Base-by-base conservation (phyloP, 2,113 vertebrate genomes). In the Thymallus thymallus region DNA sequence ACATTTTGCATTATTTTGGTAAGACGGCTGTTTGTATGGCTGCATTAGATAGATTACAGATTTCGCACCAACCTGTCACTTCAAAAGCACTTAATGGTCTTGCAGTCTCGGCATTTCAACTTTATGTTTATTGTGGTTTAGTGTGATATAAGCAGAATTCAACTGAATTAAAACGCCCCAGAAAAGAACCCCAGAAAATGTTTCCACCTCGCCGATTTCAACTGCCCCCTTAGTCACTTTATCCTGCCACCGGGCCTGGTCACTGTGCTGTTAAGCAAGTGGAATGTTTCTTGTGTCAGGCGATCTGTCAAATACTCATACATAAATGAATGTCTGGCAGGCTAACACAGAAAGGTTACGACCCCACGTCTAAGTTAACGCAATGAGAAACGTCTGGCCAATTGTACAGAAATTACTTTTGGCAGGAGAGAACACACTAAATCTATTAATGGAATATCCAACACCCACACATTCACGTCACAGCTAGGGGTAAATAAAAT, bases 401-500 rank as follows among this genome's bases (percentile, higher is more conserved):
- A 80, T 80, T 84, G 80, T 84, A 89, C 71, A 82, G 74, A 89
- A 88, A 90, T 90, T 68, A 81, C 77, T 88, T 82, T 79, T 86
- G 90, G 86, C 90, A 88, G 87, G 77, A 69, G 76, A 83, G 83
- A 83, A 84, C 82, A 88, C 81, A 91, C 89, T 86, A 74, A 84
- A 86, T 90, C 76, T 85, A 86, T 81, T 88, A 90, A 89, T 87
- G 83, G 86, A 90, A 88, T 90, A 88, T 88, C 86, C 80, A 89
- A 86, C 84, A 86, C 74, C 86, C 46, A 70, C 76, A 78, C 83
- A 81, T 86, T 87, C 80, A 85, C 76, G 74, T 88, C 80, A 80
- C 85, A 90, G 86, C 86, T 81, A 72, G 76, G 84, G 87, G 89
- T 85, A 76, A 56, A 70, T n/a, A 72, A 66, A 75, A 0, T 2